Conservation (phyloP, 2,797 vertebrate species). For the Onychomys arenicola region DNA sequence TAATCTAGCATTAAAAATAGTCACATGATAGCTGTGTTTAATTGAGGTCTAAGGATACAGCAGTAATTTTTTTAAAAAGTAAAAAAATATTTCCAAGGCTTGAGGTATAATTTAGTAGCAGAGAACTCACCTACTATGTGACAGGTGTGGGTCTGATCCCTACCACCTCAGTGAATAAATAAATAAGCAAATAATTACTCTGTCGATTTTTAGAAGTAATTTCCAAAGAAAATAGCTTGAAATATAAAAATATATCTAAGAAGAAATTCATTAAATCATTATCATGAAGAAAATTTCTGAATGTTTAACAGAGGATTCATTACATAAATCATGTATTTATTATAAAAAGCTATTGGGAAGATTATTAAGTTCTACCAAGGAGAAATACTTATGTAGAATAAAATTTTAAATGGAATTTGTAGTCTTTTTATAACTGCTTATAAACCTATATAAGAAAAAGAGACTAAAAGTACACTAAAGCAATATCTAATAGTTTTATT, state of each 20-base stretch:
- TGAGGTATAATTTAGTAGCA: background rate
- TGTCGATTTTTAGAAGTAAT: constrained; percentile 21
- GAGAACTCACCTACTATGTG: background rate
- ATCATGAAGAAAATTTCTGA: constrained; percentile 40
- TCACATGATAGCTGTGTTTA: background rate
- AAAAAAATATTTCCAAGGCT: background rate
- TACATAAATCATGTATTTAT: constrained; percentile 7
- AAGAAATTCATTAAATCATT: constrained; percentile 5
- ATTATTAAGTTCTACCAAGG: background rate
- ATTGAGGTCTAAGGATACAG: constrained; percentile 43
- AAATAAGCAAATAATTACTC: background rate
- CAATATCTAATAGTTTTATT: background rate
- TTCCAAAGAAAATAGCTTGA: constrained; percentile 43
- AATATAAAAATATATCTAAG: constrained; percentile 44
- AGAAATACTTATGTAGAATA: constrained; percentile 23
- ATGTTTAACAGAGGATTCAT: constrained; percentile 4
- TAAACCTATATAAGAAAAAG: constrained; percentile 6
- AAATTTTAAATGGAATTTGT: constrained; percentile 47
- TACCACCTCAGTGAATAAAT: background rate
- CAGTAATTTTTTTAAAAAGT: background rate
- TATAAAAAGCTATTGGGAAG: constrained; percentile 20
- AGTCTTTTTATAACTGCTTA: constrained; percentile 48
- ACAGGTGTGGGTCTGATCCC: background rate
- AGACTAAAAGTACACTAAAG: constrained; percentile 20
- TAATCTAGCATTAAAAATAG: constrained; percentile 25